Percentiles rank a stretch among this genome's conserved stretches.
Conservation (phyloP, 2,888 invertebrate species). For the Himalopsyche kuldschensis region DNA sequence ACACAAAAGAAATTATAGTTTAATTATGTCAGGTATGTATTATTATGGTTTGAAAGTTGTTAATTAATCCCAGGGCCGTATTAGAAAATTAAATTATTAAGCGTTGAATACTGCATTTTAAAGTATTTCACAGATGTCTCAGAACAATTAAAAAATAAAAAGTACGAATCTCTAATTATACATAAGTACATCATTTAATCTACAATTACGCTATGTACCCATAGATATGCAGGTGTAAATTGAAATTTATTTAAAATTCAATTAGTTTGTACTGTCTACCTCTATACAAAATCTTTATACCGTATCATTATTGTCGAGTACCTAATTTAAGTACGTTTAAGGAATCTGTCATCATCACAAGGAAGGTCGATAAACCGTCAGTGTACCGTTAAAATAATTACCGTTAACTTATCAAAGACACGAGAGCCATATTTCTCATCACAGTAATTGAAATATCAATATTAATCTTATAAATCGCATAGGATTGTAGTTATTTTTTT, state of each 20-base stretch:
- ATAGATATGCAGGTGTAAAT: background rate
- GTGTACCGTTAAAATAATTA: no score
- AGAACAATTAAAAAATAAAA: background rate
- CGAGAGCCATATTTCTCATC: no score
- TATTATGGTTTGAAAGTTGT: no score
- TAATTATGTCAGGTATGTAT: no score
- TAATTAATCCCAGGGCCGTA: no score
- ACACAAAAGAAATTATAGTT: no score
- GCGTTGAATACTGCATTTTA: background rate
- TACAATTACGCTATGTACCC: background rate
- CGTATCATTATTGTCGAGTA: background rate
- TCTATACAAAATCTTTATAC: background rate
- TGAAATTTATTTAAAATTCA: background rate
- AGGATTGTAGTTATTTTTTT: no score
- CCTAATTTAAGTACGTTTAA: background rate
- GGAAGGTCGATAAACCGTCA: no score
- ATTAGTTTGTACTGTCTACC: background rate
- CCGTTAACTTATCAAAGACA: no score
- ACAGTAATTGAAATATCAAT: no score
- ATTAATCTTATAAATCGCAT: no score
- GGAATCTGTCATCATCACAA: no score
- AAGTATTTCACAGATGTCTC: background rate
- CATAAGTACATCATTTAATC: background rate
- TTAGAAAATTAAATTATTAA: background rate
- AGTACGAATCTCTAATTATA: background rate